Percentiles rank a stretch among this genome's conserved stretches.
These are phyloP conservation scores for Serranus cabrilla DNA, from an alignment of 2,797 vertebrate species.

Conservation along the genomic window DNA sequence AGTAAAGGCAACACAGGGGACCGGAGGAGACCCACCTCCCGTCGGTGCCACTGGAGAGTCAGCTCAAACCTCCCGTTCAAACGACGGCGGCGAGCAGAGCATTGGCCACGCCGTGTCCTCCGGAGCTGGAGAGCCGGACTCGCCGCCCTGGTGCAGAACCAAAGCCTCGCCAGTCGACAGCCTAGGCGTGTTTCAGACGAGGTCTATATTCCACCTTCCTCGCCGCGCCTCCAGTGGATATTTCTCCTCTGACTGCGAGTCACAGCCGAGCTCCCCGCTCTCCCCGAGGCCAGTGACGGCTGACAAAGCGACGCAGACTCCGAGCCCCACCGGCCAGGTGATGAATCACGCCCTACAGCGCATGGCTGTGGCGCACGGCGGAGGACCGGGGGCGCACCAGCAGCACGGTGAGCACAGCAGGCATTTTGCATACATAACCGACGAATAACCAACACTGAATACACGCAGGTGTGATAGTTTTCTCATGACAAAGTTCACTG, in stretches of 20 bases:
- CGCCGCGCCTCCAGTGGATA: constrained; percentile 92
- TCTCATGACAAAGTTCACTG: not conserved
- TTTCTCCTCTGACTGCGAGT: constrained; percentile 93
- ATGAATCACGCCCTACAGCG: constrained; percentile 76
- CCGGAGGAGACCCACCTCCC: constrained; percentile 82
- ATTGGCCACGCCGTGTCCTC: constrained; percentile 25
- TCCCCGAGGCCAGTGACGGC: constrained; percentile 75
- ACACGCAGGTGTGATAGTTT: not conserved
- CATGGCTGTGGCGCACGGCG: constrained; percentile 78
- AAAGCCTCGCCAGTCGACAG: constrained; percentile 76
- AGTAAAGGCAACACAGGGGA: constrained; percentile 76
- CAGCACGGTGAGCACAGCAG: constrained; percentile 69
- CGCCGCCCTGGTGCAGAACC: constrained; percentile 78
- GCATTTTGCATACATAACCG: constrained; percentile 14
- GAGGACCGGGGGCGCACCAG: constrained; percentile 33
- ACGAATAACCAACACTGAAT: not conserved
- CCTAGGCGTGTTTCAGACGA: constrained; percentile 87
- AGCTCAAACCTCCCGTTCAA: constrained; percentile 72
- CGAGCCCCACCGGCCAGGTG: constrained; percentile 89
- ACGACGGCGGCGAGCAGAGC: constrained; percentile 56
- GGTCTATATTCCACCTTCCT: constrained; percentile 78
- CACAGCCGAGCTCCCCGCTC: constrained; percentile 87
- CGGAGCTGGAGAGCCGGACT: constrained; percentile 68
- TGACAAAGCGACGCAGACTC: constrained; percentile 93
- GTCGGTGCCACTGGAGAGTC: constrained; percentile 50